These are phyloP conservation scores for Holocentrus rufus DNA, from an alignment of 2,797 vertebrate genomes.

Conservation along the genomic window DNA sequence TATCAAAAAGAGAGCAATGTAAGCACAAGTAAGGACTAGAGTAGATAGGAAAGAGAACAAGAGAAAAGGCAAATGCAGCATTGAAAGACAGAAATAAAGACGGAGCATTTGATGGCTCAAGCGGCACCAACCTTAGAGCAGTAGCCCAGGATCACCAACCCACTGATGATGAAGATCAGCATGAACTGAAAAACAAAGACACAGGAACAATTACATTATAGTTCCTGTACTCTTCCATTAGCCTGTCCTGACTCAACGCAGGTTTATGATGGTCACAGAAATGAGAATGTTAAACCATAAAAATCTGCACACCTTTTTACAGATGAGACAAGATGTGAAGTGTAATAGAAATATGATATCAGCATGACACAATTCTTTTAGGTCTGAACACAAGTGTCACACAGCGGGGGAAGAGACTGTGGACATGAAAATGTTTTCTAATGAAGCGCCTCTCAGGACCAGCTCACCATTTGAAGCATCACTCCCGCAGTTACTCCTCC, in stretches of 20 bases:
- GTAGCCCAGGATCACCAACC: conserved; percentile 94
- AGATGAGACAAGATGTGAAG: no score
- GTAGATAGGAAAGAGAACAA: not conserved
- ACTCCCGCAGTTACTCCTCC: conserved; percentile 90
- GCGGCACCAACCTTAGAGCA: conserved; percentile 86
- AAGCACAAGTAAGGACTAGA: not conserved
- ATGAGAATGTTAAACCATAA: not conserved
- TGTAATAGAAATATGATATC: no score
- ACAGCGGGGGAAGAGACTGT: not conserved
- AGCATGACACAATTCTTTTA: not conserved
- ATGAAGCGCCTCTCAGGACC: not conserved
- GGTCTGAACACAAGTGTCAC: not conserved
- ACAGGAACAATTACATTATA: conserved; percentile 33
- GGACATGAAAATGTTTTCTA: not conserved
- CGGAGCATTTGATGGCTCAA: not conserved
- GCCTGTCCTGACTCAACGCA: not conserved
- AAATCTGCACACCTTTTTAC: no score
- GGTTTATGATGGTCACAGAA: conserved; percentile 6
- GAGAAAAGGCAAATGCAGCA: not conserved
- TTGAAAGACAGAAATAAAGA: not conserved
- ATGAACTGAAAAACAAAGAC: conserved; percentile 83
- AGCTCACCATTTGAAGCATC: conserved; percentile 90
- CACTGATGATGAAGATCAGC: conserved; percentile 95
- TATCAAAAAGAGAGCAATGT: not conserved
- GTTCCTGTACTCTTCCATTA: not conserved